Evolutionary conservation across 2,797 vertebrate species (phyloP).

Genomic region (Gallirallus australis): DNA sequence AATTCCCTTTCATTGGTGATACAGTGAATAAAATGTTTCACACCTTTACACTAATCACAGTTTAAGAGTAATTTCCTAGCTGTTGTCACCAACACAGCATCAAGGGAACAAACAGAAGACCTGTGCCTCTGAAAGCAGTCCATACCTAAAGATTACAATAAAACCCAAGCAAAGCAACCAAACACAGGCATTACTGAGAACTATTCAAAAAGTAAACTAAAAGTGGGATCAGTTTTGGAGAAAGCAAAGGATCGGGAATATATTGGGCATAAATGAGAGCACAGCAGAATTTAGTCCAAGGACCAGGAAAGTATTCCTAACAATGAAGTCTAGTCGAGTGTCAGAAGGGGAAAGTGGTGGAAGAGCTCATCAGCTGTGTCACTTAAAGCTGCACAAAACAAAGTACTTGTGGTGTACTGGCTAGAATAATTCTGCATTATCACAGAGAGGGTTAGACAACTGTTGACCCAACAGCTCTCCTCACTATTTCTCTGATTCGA

Average conservation of each 20-base stretch:
- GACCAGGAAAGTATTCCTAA: not conserved
- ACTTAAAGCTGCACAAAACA: conserved; percentile 49
- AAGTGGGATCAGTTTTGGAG: not conserved
- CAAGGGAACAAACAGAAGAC: not conserved
- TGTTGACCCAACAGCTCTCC: conserved; percentile 43
- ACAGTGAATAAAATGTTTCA: not conserved
- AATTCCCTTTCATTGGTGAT: not conserved
- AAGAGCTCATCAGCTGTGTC: conserved; percentile 26
- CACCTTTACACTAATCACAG: not conserved
- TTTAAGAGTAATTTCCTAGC: not conserved
- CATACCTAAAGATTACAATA: not conserved
- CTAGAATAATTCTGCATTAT: conserved; percentile 32
- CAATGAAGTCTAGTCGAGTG: not conserved
- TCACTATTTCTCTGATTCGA: conserved; percentile 31
- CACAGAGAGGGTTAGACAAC: conserved; percentile 48
- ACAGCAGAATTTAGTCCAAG: not conserved
- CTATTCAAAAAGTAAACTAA: not conserved
- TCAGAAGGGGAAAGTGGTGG: not conserved
- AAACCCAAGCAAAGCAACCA: not conserved
- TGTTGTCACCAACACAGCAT: not conserved
- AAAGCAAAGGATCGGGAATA: not conserved
- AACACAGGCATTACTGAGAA: not conserved
- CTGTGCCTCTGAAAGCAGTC: not conserved
- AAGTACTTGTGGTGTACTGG: conserved; percentile 32
- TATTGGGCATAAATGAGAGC: not conserved